phyloP scores from a whole-genome alignment of 2,797 vertebrate species.

The Helicolenus hilgendorfi region DNA sequence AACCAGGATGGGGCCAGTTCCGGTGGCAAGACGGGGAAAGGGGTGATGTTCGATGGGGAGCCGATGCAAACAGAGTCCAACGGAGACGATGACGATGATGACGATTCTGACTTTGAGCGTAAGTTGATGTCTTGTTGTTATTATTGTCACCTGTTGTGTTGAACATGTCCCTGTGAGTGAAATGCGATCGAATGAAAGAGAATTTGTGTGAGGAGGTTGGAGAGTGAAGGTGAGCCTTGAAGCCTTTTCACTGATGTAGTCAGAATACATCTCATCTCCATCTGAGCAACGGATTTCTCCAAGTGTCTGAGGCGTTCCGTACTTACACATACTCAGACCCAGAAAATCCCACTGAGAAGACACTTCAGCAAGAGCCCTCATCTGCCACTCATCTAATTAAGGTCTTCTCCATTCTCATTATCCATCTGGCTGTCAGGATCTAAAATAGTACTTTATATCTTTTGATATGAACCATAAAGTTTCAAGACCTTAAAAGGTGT shows the following conservation, averaged over 20 bases:
- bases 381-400: slow-evolving; percentile 21
- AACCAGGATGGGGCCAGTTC: slow-evolving; percentile 89
- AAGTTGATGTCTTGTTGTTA: slow-evolving; percentile 69
- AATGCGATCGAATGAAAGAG: neutral
- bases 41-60: slow-evolving; percentile 94
- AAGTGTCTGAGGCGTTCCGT: neutral
- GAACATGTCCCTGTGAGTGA: neutral
- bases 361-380: slow-evolving; percentile 7
- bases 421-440: neutral
- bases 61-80: slow-evolving; percentile 95
- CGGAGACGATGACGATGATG: slow-evolving; percentile 93
- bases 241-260: neutral
- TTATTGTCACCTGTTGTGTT: neutral
- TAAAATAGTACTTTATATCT: neutral
- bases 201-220: neutral
- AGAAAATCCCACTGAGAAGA: slow-evolving; percentile 23
- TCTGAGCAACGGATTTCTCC: neutral
- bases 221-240: neutral
- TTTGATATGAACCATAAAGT: neutral
- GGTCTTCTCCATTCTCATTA: slow-evolving; percentile 18
- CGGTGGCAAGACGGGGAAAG: slow-evolving; percentile 85
- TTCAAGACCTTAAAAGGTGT: neutral
- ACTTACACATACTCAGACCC: slow-evolving; percentile 15
- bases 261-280: neutral
- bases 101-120: slow-evolving; percentile 96